Conservation (phyloP, 2,888 invertebrate species). For the Piscicola geometra region DNA sequence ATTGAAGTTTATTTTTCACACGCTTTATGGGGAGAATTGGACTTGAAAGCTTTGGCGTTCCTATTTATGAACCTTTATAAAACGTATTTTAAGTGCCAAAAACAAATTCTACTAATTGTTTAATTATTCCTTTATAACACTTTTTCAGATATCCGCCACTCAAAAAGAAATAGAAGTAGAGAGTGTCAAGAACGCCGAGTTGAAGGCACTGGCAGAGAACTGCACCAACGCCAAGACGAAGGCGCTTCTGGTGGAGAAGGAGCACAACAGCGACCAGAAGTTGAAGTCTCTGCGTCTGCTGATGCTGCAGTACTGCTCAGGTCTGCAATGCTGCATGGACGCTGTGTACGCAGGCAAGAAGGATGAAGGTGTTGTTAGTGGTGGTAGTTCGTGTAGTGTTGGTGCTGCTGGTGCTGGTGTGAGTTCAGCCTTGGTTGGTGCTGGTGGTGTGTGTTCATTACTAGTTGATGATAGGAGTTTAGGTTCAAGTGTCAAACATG, state of each 20-base stretch:
- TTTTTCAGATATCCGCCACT: conserved; percentile 66
- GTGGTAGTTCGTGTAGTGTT: neutral
- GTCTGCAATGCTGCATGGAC: conserved; percentile 75
- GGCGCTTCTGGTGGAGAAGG: conserved; percentile 44
- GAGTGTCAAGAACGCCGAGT: conserved; percentile 61
- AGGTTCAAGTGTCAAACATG: neutral
- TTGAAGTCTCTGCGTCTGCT: conserved; percentile 85
- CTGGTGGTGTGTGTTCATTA: neutral
- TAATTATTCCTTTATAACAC: no score
- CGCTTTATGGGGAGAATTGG: no score
- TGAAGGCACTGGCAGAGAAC: conserved; percentile 52
- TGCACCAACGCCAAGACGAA: conserved; percentile 46
- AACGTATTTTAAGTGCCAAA: no score
- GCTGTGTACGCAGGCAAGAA: conserved; percentile 49
- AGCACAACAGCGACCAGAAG: conserved; percentile 72
- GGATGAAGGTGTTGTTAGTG: neutral
- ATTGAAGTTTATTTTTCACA: no score
- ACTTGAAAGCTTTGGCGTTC: no score
- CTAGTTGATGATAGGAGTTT: neutral
- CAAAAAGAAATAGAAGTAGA: conserved; percentile 72
- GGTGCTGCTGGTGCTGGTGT: neutral
- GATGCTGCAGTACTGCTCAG: conserved; percentile 90
- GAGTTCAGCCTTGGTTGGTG: neutral
- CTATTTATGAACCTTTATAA: no score
- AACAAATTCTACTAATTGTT: no score